Evolutionary conservation across 1,140 invertebrate species (phyloP).

Genomic region (Drosophila athabasca): DNA sequence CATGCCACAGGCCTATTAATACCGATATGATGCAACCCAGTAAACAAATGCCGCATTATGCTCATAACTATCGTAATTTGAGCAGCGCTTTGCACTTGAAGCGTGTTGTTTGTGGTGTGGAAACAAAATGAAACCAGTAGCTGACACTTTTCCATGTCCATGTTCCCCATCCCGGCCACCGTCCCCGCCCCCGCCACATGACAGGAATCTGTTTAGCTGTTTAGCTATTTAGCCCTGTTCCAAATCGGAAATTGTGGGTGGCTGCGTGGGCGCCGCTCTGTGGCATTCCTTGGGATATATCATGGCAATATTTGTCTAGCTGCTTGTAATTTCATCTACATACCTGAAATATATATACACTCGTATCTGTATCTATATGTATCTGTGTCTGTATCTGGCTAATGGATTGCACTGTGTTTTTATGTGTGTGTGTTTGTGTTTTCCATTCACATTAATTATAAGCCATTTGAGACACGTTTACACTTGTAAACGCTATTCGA

Average conservation of each 20-base stretch:
- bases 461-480: conserved; percentile 73
- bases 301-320: conserved; percentile 44
- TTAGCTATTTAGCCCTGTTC: not conserved
- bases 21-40: conserved; percentile 70
- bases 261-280: conserved; percentile 31
- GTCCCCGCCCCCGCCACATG: not conserved
- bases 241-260: conserved; percentile 28
- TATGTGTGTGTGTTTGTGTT: conserved; percentile 5
- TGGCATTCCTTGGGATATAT: conserved; percentile 54
- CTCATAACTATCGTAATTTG: conserved; percentile 73
- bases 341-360: conserved; percentile 47
- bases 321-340: conserved; percentile 51
- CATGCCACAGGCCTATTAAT: conserved; percentile 59
- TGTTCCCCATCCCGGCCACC: not conserved
- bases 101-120: conserved; percentile 65
- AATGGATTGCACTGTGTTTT: conserved; percentile 5
- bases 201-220: conserved; percentile 12
- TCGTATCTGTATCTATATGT: conserved; percentile 7
- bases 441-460: conserved; percentile 76
- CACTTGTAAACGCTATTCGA: conserved; percentile 50
- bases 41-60: conserved; percentile 71
- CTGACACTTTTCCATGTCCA: conserved; percentile 1
- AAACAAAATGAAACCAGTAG: conserved; percentile 62
- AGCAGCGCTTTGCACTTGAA: conserved; percentile 66
- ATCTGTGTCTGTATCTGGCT: conserved; percentile 11